Percentiles rank a stretch among this genome's conserved stretches.
Evolutionary conservation across 2,888 invertebrate genomes (phyloP).

Genomic region (Caprella mutica): DNA sequence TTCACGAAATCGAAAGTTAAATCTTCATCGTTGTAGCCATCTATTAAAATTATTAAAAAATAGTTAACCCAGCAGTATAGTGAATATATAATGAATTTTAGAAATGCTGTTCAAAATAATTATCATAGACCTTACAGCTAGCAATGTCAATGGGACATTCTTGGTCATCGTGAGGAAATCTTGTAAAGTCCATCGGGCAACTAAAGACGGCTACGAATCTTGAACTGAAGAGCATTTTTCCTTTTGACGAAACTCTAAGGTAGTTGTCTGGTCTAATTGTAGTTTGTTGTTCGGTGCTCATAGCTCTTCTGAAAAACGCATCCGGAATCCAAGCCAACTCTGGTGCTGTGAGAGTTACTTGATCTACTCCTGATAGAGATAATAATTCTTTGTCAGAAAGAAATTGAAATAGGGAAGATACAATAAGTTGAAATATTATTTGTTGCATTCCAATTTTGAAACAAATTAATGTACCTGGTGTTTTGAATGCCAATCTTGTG

Average conservation of each 20-base stretch:
- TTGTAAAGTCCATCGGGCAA: constrained; percentile 44
- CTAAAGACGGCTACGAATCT: too few relatives aligned
- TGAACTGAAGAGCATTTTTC: too few relatives aligned
- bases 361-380: constrained; percentile 7
- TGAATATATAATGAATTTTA: too few relatives aligned
- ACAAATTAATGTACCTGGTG: constrained; percentile 15
- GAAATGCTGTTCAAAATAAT: too few relatives aligned
- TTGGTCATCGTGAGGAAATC: constrained; percentile 44
- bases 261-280: constrained; percentile 16
- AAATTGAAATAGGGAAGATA: too few relatives aligned
- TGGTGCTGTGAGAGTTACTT: constrained; percentile 14
- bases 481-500: constrained; percentile 29
- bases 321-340: constrained; percentile 21
- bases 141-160: constrained; percentile 42
- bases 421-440: not conserved
- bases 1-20: too few relatives aligned
- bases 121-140: constrained; percentile 44
- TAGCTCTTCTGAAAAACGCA: constrained; percentile 25
- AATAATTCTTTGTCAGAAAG: too few relatives aligned
- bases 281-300: constrained; percentile 12
- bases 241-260: constrained; percentile 17
- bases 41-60: too few relatives aligned
- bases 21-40: too few relatives aligned
- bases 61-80: too few relatives aligned
- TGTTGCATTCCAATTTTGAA: not conserved